A percentile compares a stretch with the other conserved stretches of the same genome.
Conservation (phyloP, 2,888 invertebrate genomes). For the Tenthredo livida region DNA sequence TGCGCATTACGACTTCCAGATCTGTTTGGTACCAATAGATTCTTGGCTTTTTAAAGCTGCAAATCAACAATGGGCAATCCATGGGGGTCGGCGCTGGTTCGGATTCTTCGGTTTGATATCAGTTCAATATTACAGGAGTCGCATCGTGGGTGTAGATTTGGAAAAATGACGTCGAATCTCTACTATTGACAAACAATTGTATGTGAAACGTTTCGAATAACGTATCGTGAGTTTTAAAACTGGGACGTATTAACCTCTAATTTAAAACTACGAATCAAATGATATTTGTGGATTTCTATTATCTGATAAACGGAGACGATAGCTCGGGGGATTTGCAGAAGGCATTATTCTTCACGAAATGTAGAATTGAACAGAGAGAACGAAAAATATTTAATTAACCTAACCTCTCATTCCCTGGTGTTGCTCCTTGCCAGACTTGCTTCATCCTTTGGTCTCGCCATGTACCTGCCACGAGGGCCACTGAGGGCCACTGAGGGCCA, state of each 20-base stretch:
- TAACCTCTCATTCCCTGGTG: not conserved
- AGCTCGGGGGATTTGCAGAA: not conserved
- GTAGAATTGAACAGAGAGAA: not conserved
- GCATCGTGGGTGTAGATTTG: not conserved
- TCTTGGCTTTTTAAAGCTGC: conserved; percentile 62
- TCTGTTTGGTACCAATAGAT: conserved; percentile 74
- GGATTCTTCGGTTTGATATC: not conserved
- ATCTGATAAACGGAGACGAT: not conserved
- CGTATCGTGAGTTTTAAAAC: too few species aligned
- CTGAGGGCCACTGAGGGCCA: too few species aligned
- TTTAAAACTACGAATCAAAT: not conserved
- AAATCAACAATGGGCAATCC: conserved; percentile 43
- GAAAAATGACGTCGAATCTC: not conserved
- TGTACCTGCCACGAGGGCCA: too few species aligned
- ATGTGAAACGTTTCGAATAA: not conserved
- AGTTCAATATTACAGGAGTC: not conserved
- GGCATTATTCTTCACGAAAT: not conserved
- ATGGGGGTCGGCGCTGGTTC: not conserved
- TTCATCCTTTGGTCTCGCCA: not conserved
- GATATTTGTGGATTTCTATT: not conserved
- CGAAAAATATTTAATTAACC: not conserved
- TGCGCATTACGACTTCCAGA: conserved; percentile 65
- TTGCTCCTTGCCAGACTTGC: too few species aligned
- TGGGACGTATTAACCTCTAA: not conserved
- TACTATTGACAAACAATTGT: not conserved